phyloP scores from a whole-genome alignment of 2,888 invertebrate species.

The Lobophora halterata region DNA sequence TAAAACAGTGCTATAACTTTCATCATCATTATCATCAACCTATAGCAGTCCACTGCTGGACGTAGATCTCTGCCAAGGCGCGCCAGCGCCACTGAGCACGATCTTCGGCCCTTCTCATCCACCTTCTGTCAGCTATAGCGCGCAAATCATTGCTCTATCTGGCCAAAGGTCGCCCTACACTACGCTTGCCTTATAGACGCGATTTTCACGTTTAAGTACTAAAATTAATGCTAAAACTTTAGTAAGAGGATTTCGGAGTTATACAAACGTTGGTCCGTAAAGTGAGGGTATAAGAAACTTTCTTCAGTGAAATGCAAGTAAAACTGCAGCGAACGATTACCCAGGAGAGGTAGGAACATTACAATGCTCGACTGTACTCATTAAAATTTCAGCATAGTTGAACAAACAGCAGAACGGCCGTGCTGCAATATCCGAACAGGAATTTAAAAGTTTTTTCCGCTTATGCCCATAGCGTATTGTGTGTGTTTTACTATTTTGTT shows the following conservation, averaged over 20 bases:
- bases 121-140: too few relatives aligned
- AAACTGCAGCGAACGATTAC: slow-evolving; percentile 26
- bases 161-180: too few relatives aligned
- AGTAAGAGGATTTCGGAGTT: background rate
- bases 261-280: background rate
- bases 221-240: too few relatives aligned
- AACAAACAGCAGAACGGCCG: slow-evolving; percentile 41
- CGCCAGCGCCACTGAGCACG: too few relatives aligned
- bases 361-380: slow-evolving; percentile 38
- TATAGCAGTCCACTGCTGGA: too few relatives aligned
- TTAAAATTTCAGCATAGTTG: slow-evolving; percentile 52
- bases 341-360: slow-evolving; percentile 17
- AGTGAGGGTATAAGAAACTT: background rate
- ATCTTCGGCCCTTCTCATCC: too few relatives aligned
- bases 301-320: slow-evolving; percentile 9
- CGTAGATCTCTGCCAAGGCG: too few relatives aligned
- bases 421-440: slow-evolving; percentile 47
- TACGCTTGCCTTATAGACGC: too few relatives aligned
- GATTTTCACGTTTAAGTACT: too few relatives aligned
- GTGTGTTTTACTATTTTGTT: slow-evolving; percentile 27
- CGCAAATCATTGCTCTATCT: too few relatives aligned
- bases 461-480: slow-evolving; percentile 39
- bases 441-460: slow-evolving; percentile 47
- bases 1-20: too few relatives aligned
- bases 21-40: too few relatives aligned